Evolutionary conservation across 2,113 vertebrate species (phyloP).

Genomic region (Larimichthys crocea): DNA sequence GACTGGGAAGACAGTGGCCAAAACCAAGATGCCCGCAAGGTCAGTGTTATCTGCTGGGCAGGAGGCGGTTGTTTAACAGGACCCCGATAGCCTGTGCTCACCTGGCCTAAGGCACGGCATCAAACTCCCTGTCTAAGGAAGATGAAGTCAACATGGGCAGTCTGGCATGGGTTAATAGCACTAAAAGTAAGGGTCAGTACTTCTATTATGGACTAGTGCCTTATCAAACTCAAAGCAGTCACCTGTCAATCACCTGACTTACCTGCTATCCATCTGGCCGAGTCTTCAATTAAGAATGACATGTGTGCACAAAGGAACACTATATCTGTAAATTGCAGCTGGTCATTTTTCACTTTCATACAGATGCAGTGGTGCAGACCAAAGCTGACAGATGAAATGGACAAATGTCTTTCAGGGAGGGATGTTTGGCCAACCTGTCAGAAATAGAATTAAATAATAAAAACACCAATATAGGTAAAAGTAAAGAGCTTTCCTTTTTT

Average conservation of each 20-base stretch:
- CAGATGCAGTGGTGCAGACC: slow-evolving; percentile 10
- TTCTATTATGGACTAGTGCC: slow-evolving; percentile 72
- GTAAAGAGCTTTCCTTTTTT: neutral
- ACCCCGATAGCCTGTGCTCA: slow-evolving; percentile 55
- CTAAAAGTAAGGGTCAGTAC: slow-evolving; percentile 76
- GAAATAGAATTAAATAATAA: neutral
- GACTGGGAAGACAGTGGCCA: slow-evolving; percentile 12
- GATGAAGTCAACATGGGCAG: slow-evolving; percentile 69
- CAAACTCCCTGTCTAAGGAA: slow-evolving; percentile 68
- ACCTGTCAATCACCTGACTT: slow-evolving; percentile 77
- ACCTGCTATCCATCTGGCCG: slow-evolving; percentile 56
- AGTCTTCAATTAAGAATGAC: slow-evolving; percentile 68
- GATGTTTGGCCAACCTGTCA: neutral
- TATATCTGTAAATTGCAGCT: slow-evolving; percentile 64
- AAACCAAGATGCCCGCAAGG: slow-evolving; percentile 47
- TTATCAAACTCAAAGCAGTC: slow-evolving; percentile 77
- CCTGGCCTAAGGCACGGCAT: slow-evolving; percentile 66
- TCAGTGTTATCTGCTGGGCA: slow-evolving; percentile 65
- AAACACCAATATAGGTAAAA: neutral
- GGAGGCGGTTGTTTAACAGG: slow-evolving; percentile 64
- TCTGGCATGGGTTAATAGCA: slow-evolving; percentile 71
- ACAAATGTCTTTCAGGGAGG: slow-evolving; percentile 27
- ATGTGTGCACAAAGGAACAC: slow-evolving; percentile 39
- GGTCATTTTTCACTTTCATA: slow-evolving; percentile 26
- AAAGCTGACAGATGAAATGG: slow-evolving; percentile 34